Evolutionary conservation across 2,888 invertebrate genomes (phyloP).

Genomic region (Pelosia muscerda): DNA sequence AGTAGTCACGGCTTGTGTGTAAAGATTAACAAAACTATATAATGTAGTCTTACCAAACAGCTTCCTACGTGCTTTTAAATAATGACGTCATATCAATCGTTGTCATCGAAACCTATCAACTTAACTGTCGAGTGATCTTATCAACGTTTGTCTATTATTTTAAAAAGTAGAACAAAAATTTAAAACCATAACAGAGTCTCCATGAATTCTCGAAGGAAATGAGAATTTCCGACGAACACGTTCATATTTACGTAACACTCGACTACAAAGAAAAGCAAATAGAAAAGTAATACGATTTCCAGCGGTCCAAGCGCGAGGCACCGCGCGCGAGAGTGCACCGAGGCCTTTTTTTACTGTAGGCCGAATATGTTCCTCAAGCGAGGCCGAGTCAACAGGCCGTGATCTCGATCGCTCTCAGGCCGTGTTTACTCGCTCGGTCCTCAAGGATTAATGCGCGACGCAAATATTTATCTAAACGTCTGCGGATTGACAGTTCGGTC

Average conservation of each 20-base stretch:
- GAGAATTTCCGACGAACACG: constrained; percentile 81
- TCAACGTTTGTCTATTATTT: constrained; percentile 46
- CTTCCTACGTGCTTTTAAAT: constrained; percentile 34
- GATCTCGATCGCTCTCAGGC: constrained; percentile 78
- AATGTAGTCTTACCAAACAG: constrained; percentile 33
- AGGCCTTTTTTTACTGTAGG: constrained; percentile 67
- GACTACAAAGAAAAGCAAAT: constrained; percentile 85
- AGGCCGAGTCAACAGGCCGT: constrained; percentile 79
- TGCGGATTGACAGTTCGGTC: constrained; percentile 86
- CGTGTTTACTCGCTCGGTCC: constrained; percentile 75
- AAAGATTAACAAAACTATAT: constrained; percentile 39
- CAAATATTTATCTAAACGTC: constrained; percentile 86
- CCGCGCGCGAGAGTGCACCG: constrained; percentile 70
- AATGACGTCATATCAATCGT: constrained; percentile 33
- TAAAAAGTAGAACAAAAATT: constrained; percentile 47
- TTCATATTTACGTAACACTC: constrained; percentile 85
- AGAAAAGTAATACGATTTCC: constrained; percentile 85
- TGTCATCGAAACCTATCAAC: constrained; percentile 29
- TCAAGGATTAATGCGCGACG: constrained; percentile 85
- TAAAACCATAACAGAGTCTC: constrained; percentile 59
- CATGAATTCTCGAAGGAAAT: constrained; percentile 79
- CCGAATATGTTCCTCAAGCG: constrained; percentile 58
- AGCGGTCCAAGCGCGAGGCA: constrained; percentile 62
- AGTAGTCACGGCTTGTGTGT: constrained; percentile 42
- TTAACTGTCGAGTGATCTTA: constrained; percentile 23